Evolutionary conservation across 2,797 vertebrate species (phyloP), one percentile per base, ranked within the genome.

Genomic region (Falco naumanni): DNA sequence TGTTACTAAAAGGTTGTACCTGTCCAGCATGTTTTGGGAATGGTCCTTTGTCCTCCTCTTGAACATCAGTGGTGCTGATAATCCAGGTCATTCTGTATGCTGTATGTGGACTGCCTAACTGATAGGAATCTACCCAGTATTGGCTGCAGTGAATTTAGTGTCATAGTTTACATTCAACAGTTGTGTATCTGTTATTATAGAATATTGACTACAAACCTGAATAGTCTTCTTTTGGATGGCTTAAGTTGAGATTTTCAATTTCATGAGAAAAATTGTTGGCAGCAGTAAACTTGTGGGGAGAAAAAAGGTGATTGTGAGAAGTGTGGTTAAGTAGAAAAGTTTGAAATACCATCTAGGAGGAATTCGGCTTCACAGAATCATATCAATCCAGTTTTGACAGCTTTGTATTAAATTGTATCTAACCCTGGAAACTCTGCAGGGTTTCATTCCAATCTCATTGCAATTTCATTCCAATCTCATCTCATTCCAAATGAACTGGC

Each of bases 61-160:
- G 28, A 25, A 99, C 0, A 25, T 98, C 97, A 80, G 99, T 96
- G 5, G 98, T 98, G n/a, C 98, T 98, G 82, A 99, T 90, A 63
- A 99, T 82, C 99, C 99, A 99, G 90, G 98, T 97, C 96, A 98
- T 98, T 99, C 99, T 56, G 96, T 89, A 29, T 98, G 97, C 25
- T 24, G 39, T 24, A 51, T 0, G 64, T 7, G 90, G 74, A 34
- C n/a, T 64, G 12, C 93, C 88, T 82, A 41, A 43, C 29, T 90
- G 65, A 9, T 72, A 39, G 29, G 78, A 82, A 69, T n/a, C 61
- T 47, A 21, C 3, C 43, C 45, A 6, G 95, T 96, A 1, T 16
- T 19, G 60, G 48, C 59, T 34, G 63, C 64, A 82, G 28, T 8
- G 16, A 4, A 25, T 39, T 93, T 79, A 65, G 25, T 60, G 45